Evolutionary conservation across 2,888 invertebrate genomes (phyloP).

Genomic region (Tetanocera ferruginea): DNA sequence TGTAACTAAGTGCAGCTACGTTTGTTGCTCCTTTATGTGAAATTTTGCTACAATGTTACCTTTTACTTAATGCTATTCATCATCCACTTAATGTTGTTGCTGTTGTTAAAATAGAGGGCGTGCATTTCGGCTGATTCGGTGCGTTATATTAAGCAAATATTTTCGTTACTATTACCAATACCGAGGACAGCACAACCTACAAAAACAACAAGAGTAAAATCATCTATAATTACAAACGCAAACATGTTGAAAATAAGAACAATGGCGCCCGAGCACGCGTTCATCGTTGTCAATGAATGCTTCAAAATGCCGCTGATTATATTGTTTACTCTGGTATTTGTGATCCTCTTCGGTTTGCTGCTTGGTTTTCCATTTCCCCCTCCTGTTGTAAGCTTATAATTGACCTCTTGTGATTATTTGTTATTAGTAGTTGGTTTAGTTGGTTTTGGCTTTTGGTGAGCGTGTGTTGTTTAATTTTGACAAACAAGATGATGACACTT

Average conservation of each 20-base stretch:
- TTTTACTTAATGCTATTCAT: background rate
- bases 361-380: background rate
- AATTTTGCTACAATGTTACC: background rate
- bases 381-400: conserved; percentile 19
- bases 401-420: conserved; percentile 13
- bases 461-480: background rate
- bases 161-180: background rate
- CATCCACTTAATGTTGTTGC: background rate
- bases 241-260: conserved; percentile 18
- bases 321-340: conserved; percentile 42
- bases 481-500: conserved; percentile 35
- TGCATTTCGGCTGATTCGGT: background rate
- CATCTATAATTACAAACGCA: conserved; percentile 27
- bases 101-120: conserved; percentile 1
- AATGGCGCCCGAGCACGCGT: conserved; percentile 21
- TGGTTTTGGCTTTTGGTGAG: background rate
- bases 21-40: background rate
- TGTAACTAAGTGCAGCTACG: background rate
- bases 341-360: conserved; percentile 38
- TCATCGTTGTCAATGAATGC: conserved; percentile 22
- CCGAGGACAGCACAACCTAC: background rate
- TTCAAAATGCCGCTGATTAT: conserved; percentile 62
- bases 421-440: background rate
- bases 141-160: background rate
- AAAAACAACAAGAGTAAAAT: background rate